phyloP scores from a whole-genome alignment of 2,797 vertebrate species.

The Chelonia mydas region DNA sequence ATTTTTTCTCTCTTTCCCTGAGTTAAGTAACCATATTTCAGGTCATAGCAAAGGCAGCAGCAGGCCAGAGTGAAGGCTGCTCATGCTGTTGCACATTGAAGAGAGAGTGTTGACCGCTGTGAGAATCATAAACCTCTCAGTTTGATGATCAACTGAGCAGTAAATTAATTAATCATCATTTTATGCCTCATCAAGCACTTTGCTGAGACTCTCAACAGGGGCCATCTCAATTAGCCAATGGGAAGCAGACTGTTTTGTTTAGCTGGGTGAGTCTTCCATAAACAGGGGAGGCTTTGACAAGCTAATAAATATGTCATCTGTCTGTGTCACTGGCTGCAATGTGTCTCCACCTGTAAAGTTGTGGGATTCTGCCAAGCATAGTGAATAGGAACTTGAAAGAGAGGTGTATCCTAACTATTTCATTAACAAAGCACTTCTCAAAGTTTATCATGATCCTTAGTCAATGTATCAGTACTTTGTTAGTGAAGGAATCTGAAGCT shows the following conservation, averaged over 20 bases:
- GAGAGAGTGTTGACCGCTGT: constrained; percentile 90
- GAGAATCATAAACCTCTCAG: constrained; percentile 97
- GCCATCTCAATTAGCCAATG: constrained; percentile 92
- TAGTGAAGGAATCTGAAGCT: neutral
- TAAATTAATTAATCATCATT: constrained; percentile 99
- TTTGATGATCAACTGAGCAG: constrained; percentile 99
- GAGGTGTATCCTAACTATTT: constrained; percentile 23
- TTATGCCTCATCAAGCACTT: constrained; percentile 99
- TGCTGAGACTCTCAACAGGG: constrained; percentile 91
- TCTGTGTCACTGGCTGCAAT: constrained; percentile 90
- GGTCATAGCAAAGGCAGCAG: constrained; percentile 88
- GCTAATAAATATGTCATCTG: constrained; percentile 97
- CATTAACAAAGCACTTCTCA: constrained; percentile 47
- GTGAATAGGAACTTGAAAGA: constrained; percentile 76
- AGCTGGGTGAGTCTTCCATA: constrained; percentile 87
- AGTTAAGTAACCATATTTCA: constrained; percentile 74
- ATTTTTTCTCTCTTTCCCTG: constrained; percentile 24
- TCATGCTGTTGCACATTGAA: constrained; percentile 78
- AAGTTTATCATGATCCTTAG: neutral
- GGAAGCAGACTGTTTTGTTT: constrained; percentile 95
- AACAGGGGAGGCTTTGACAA: constrained; percentile 91
- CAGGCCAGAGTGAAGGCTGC: constrained; percentile 77
- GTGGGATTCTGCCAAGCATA: constrained; percentile 77
- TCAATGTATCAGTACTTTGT: neutral
- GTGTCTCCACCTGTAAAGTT: constrained; percentile 87